phyloP scores from a whole-genome alignment of 1,140 invertebrate species.

The Procambarus virginalis region DNA sequence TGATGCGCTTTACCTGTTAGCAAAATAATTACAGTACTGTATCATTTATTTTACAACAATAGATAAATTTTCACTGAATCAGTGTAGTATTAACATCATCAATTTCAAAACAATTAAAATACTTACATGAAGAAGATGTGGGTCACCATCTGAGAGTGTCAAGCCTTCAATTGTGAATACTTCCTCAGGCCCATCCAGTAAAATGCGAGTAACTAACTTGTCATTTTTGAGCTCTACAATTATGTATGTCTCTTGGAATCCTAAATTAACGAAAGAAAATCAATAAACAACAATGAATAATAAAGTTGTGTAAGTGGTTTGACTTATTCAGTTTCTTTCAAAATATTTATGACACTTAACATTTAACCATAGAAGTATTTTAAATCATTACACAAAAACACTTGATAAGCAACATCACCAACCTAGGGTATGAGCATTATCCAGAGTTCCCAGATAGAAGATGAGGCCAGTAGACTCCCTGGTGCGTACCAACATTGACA shows the following conservation, averaged over 20 bases:
- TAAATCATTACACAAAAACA: background rate
- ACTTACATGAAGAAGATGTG: slow-evolving; percentile 87
- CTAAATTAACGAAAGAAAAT: background rate
- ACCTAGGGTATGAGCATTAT: background rate
- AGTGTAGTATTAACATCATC: background rate
- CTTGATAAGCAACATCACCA: background rate
- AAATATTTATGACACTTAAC: no score
- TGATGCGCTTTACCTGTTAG: slow-evolving; percentile 82
- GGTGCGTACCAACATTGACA: slow-evolving; percentile 94
- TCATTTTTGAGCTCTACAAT: slow-evolving; percentile 85
- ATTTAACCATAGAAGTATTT: background rate
- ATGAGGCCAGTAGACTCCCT: slow-evolving; percentile 87
- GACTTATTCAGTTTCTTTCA: no score
- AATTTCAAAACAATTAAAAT: background rate
- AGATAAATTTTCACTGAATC: background rate
- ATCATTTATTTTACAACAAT: background rate
- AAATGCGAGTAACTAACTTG: slow-evolving; percentile 84
- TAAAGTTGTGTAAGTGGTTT: no score
- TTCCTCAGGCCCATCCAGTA: slow-evolving; percentile 81
- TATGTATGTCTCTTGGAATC: slow-evolving; percentile 76
- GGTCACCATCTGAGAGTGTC: slow-evolving; percentile 88
- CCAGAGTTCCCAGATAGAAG: slow-evolving; percentile 85
- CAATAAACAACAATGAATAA: no score
- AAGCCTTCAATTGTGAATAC: slow-evolving; percentile 86
- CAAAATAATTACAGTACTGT: background rate